A percentile compares a stretch with the other conserved stretches of the same genome.
phyloP scores from a whole-genome alignment of 2,797 vertebrate species.

The Manis pentadactyla region DNA sequence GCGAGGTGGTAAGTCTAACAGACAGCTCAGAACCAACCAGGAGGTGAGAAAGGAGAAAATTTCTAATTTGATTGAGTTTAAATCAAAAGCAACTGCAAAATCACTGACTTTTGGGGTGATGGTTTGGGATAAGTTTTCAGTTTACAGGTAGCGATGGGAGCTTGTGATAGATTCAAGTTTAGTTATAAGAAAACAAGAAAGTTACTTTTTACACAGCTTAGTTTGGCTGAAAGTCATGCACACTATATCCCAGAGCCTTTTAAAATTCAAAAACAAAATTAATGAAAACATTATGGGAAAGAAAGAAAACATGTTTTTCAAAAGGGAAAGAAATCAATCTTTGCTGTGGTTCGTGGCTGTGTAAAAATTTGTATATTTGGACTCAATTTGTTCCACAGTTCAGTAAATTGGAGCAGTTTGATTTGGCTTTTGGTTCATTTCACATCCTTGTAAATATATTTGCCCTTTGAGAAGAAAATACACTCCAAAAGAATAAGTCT shows the following conservation, averaged over 20 bases:
- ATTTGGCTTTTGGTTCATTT: not conserved
- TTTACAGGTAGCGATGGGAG: not conserved
- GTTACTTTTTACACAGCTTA: not conserved
- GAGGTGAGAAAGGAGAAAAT: not conserved
- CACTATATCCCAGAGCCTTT: not conserved
- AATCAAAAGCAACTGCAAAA: not conserved
- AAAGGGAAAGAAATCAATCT: not conserved
- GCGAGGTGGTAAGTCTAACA: not conserved
- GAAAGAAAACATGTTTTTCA: not conserved
- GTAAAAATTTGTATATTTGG: slow-evolving; percentile 33
- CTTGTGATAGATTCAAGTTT: not conserved
- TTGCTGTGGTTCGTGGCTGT: not conserved
- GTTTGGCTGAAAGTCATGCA: not conserved
- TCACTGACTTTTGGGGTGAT: not conserved
- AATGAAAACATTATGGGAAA: slow-evolving; percentile 39
- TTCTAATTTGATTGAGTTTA: not conserved
- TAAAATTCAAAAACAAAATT: slow-evolving; percentile 50
- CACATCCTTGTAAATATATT: not conserved
- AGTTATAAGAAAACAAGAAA: not conserved
- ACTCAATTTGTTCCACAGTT: slow-evolving; percentile 44
- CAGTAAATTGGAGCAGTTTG: slow-evolving; percentile 11
- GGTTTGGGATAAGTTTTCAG: not conserved
- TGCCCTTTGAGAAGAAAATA: not conserved
- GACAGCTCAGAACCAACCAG: not conserved
- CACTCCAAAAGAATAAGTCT: not conserved